Conservation (phyloP, 2,113 vertebrate genomes). For the Melanerpes aurifrons region DNA sequence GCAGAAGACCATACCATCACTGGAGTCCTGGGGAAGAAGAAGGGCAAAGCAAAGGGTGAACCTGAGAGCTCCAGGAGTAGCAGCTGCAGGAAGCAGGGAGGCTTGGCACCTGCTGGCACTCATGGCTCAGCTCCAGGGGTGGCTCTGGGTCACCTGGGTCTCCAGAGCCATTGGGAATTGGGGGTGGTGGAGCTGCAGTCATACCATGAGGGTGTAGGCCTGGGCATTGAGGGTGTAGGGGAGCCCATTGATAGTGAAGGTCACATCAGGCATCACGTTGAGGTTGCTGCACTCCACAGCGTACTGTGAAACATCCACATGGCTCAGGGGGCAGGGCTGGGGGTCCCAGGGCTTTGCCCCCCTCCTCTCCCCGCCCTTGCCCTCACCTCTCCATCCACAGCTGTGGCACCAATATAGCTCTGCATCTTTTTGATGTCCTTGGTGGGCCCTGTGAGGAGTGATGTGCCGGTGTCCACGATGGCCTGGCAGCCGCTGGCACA, state of each 20-base stretch:
- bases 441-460: constrained; percentile 73
- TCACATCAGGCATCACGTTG: constrained; percentile 62
- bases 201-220: constrained; percentile 74
- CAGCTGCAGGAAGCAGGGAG: accelerated
- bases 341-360: neutral
- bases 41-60: neutral
- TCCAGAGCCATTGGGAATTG: neutral
- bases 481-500: constrained; percentile 76
- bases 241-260: constrained; percentile 77
- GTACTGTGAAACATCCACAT: neutral
- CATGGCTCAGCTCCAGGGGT: accelerated
- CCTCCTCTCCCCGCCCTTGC: neutral
- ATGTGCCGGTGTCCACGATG: constrained; percentile 82
- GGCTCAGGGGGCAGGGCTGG: neutral
- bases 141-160: neutral
- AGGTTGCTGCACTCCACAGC: constrained; percentile 71
- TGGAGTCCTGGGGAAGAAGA: constrained; percentile 37
- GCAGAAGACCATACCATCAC: constrained; percentile 47
- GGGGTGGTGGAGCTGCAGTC: neutral
- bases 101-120: neutral
- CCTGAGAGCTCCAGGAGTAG: accelerated
- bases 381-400: constrained; percentile 66
- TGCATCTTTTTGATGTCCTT: constrained; percentile 67
- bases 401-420: constrained; percentile 54
- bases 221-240: constrained; percentile 65